phyloP scores from a whole-genome alignment of 2,888 invertebrate species.

The Drosophila longiperda region DNA sequence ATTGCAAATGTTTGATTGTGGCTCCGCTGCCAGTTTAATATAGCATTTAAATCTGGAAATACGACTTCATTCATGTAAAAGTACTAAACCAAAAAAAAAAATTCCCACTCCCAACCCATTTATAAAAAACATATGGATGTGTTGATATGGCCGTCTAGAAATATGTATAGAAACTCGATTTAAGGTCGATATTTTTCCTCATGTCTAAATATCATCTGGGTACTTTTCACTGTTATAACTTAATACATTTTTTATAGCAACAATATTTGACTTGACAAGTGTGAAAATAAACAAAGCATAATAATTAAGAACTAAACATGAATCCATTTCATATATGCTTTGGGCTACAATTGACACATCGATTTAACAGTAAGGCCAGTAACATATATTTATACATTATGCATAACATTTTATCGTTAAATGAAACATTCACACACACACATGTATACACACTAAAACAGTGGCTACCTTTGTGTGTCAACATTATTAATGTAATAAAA shows the following conservation, averaged over 20 bases:
- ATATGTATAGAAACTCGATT: neutral
- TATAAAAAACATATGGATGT: neutral
- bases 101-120: neutral
- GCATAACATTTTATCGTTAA: neutral
- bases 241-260: no score
- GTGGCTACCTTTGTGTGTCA: conserved; percentile 19
- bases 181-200: neutral
- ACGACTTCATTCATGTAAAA: neutral
- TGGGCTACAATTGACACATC: neutral
- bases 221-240: neutral
- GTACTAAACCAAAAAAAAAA: neutral
- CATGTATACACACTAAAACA: neutral
- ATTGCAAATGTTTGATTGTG: neutral
- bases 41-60: neutral
- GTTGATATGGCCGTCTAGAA: no score
- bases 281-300: neutral
- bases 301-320: neutral
- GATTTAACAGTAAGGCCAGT: neutral
- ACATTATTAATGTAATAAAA: conserved; percentile 41
- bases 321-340: neutral
- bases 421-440: neutral
- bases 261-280: no score
- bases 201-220: neutral
- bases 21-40: neutral
- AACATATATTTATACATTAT: neutral